Base-by-base conservation (phyloP, 2,797 vertebrate species). In the Onychomys leucogaster region DNA sequence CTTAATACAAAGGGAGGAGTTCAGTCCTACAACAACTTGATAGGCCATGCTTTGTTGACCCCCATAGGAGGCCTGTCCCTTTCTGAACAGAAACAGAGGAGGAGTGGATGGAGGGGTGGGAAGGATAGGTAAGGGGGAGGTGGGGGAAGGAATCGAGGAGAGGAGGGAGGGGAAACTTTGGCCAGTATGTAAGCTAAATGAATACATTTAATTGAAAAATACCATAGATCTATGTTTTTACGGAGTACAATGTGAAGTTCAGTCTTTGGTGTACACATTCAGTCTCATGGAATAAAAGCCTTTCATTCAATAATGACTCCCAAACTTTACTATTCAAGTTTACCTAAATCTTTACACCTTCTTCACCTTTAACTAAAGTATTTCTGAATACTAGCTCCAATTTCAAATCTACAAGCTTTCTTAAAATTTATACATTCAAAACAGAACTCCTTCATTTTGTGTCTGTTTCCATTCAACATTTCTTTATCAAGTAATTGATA, bases 401-500 rank as follows among this genome's bases (percentile, higher is more conserved):
- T 75, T 87, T 80, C 3, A 75, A 82, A 12, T 52, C 37, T 78
- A 27, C 27, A 55, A 80, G 11, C 34, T 19, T 78, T 84, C 29
- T 46, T 84, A 80, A 76, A 61, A 91, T 49, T 27, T n/a, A 46
- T 87, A 1, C 43, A 27, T 73, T 67, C 14, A 83, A 83, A 91
- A 87, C 5, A 71, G 12, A 55, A 91, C 6, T 16, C 2, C 6
- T 8, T 71, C 19, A 89, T 52, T 89, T 61, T 34, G 61, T 59
- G 59, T 59, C n/a, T 89, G 3, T 71, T 82, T 17, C 34, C 34
- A 71, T 71, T 71, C 59, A 49, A 1, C 16, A 34, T 83, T 90
- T 94, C 71, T 4, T 41, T 25, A 52, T 8, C n/a, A 29, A 73
- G 25, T 65, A 75, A 73, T 41, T 65, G 19, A 6, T 5, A 46